phyloP scores from a whole-genome alignment of 2,113 vertebrate species.

The Mobula hypostoma region DNA sequence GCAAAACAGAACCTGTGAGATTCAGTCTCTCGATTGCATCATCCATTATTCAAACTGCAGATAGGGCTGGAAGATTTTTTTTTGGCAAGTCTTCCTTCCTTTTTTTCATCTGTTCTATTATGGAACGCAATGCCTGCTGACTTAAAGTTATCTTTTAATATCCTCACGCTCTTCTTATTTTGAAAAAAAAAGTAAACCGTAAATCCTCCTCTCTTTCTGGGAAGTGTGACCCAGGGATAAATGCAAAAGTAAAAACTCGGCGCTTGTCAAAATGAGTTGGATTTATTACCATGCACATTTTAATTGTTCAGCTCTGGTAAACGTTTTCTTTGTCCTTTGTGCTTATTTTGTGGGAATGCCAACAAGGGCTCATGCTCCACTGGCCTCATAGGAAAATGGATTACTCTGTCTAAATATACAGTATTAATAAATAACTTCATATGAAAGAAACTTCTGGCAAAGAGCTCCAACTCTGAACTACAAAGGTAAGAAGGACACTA shows the following conservation, averaged over 20 bases:
- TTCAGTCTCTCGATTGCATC: not conserved
- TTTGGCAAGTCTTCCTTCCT: not conserved
- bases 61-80: not conserved
- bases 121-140: not conserved
- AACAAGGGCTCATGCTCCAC: not conserved
- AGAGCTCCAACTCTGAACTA: not conserved
- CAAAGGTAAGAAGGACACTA: not conserved
- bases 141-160: not conserved
- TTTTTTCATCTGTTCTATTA: not conserved
- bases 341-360: conserved; percentile 25
- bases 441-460: not conserved
- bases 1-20: not conserved
- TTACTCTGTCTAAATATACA: conserved; percentile 30
- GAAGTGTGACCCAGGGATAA: not conserved
- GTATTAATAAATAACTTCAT: conserved; percentile 11
- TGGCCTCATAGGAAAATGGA: conserved; percentile 33
- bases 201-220: not conserved
- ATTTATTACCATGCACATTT: not conserved
- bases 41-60: not conserved
- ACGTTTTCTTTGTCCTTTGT: conserved; percentile 32
- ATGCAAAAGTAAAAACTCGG: not conserved
- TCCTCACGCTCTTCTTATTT: not conserved
- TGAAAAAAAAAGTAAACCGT: too few relatives aligned
- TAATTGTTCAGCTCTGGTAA: conserved; percentile 32
- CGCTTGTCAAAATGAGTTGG: not conserved